Conservation (phyloP, 2,888 invertebrate genomes). For the Acanthococcus lagerstroemiae region DNA sequence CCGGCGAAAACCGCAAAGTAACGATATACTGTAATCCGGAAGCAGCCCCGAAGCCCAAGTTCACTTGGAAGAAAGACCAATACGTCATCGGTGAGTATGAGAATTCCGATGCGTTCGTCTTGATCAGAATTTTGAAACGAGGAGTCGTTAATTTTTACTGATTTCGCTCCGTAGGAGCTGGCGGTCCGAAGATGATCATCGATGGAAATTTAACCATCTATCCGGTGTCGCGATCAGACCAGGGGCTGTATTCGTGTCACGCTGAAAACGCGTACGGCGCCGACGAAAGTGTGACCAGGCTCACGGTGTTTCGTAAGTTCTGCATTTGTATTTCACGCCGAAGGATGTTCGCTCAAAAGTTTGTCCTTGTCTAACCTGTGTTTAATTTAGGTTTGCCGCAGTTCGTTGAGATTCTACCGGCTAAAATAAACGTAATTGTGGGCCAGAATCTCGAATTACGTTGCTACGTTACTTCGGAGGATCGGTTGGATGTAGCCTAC, state of each 20-base stretch:
- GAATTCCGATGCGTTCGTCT: background rate
- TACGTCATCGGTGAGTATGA: constrained; percentile 48
- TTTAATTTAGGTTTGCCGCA: constrained; percentile 56
- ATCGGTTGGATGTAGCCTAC: constrained; percentile 79
- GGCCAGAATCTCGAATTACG: constrained; percentile 61
- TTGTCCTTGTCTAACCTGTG: constrained; percentile 7
- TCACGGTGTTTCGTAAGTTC: constrained; percentile 55
- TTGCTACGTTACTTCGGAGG: constrained; percentile 76
- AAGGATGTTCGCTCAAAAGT: too few species aligned
- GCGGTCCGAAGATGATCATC: constrained; percentile 69
- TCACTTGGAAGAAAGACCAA: constrained; percentile 83
- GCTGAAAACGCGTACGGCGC: constrained; percentile 76
- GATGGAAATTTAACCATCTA: constrained; percentile 78
- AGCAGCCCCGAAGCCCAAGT: constrained; percentile 81
- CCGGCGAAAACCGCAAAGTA: constrained; percentile 80
- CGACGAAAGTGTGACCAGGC: constrained; percentile 72
- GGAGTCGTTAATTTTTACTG: background rate
- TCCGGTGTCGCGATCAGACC: constrained; percentile 76
- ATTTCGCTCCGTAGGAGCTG: constrained; percentile 47
- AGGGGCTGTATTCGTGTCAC: constrained; percentile 73
- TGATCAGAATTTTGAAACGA: background rate
- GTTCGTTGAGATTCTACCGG: constrained; percentile 58
- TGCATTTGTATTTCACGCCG: constrained; percentile 12
- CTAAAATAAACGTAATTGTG: constrained; percentile 56
- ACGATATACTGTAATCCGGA: constrained; percentile 87